Conservation (phyloP, 2,888 invertebrate species). For the Xestia c-nigrum region DNA sequence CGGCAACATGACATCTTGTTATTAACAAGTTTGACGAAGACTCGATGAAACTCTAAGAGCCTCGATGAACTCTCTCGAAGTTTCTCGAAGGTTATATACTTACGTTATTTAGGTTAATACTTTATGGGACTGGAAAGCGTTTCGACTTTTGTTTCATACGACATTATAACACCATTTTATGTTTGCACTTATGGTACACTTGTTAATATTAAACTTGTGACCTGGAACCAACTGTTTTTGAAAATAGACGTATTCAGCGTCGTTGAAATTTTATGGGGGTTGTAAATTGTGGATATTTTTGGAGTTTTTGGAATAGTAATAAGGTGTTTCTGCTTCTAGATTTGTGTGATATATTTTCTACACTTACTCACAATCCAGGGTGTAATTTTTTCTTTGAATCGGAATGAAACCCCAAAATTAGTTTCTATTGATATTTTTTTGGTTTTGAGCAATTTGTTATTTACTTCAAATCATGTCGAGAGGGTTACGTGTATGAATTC, state of each 20-base stretch:
- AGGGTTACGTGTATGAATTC: neutral
- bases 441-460: neutral
- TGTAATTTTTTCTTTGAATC: neutral
- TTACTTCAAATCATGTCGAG: neutral
- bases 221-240: slow-evolving; percentile 32
- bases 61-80: slow-evolving; percentile 62
- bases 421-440: neutral
- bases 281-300: slow-evolving; percentile 3
- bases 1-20: slow-evolving; percentile 61
- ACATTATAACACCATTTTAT: slow-evolving; percentile 59
- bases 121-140: slow-evolving; percentile 51
- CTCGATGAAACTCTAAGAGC: slow-evolving; percentile 59
- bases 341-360: neutral
- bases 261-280: slow-evolving; percentile 11
- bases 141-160: slow-evolving; percentile 56
- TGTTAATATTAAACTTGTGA: slow-evolving; percentile 50
- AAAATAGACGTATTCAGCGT: slow-evolving; percentile 16
- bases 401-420: neutral
- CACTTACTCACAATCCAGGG: neutral
- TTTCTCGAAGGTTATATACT: slow-evolving; percentile 59
- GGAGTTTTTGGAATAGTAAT: neutral
- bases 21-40: slow-evolving; percentile 69
- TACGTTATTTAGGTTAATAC: slow-evolving; percentile 67
- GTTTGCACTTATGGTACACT: slow-evolving; percentile 52
- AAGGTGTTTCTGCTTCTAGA: neutral